Base-by-base conservation (phyloP, 2,797 vertebrate species). In the Telmatherina bonti region DNA sequence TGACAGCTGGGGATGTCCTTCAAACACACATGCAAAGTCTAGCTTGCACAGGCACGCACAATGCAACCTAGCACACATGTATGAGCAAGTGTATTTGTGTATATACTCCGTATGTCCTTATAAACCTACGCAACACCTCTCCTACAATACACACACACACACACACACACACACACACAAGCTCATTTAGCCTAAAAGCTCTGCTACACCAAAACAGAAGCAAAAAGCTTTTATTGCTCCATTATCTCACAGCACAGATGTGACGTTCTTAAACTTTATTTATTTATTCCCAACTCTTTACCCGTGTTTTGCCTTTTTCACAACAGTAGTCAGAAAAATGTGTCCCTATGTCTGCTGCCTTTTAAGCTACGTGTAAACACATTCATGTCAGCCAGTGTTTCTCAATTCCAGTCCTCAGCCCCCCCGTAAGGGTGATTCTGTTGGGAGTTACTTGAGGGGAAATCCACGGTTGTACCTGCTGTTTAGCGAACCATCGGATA, bases 161-260 rank as follows among this genome's bases (percentile, higher is more conserved):
- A 49, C 52, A 59, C 53, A 1, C 9, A 8, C 45, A 55, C n/a
- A 49, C 52, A 59, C 15, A 54, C 63, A 43, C 53, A 80, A 45
- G 38, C n/a, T 31, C 61, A 72, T 83, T 81, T 81, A 65, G 59
- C 45, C 77, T 76, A 79, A 83, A 91, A 88, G 81, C 84, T 72
- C 22, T 30, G 49, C 30, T 24, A n/a, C 58, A 75, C 70, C 27
- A 47, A 70, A 82, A 64, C 76, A 78, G 26, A 66, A 35, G 51
- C 65, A 59, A 73, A 86, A 86, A 73, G 84, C 85, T 85, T 80
- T 86, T 83, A 86, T 76, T 82, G 52, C 55, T 75, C 68, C 76
- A 72, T 81, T 79, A 74, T 76, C 45, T 83, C 64, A 51, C 57
- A 58, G 74, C 77, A 84, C 86, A 88, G 73, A 83, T 86, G 82